These are phyloP conservation scores for Oncopeltus fasciatus DNA, from an alignment of 1,140 invertebrate genomes.

Conservation along the genomic window DNA sequence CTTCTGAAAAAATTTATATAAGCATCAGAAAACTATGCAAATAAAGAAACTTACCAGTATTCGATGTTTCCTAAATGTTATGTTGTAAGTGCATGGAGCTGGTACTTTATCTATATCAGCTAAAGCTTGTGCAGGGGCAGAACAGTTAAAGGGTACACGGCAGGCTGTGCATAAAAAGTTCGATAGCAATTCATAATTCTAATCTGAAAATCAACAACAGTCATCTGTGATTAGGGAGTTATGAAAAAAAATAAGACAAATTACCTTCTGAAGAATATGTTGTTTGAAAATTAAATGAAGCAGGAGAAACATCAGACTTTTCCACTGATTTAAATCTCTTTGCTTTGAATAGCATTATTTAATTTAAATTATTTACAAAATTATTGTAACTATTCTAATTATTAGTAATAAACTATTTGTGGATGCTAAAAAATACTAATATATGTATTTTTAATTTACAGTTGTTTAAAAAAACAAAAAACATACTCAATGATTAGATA, in stretches of 20 bases:
- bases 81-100: constrained; percentile 9
- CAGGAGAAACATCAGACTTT: not conserved
- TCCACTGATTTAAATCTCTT: no score
- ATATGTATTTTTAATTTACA: no score
- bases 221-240: not conserved
- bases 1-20: not conserved
- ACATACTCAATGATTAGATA: no score
- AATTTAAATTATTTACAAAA: no score
- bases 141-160: not conserved
- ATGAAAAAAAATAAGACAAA: not conserved
- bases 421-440: no score
- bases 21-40: not conserved
- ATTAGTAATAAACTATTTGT: no score
- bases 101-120: not conserved
- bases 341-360: no score
- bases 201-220: not conserved
- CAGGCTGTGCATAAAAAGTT: constrained; percentile 6
- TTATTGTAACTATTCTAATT: no score
- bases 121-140: constrained; percentile 3
- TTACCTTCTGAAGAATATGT: not conserved
- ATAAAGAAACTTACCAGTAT: constrained; percentile 6
- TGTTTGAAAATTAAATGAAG: not conserved
- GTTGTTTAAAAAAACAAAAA: no score
- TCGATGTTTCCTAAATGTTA: constrained; percentile 11
- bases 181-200: not conserved